Conservation (phyloP, 2,113 vertebrate species). For the Larimichthys crocea region DNA sequence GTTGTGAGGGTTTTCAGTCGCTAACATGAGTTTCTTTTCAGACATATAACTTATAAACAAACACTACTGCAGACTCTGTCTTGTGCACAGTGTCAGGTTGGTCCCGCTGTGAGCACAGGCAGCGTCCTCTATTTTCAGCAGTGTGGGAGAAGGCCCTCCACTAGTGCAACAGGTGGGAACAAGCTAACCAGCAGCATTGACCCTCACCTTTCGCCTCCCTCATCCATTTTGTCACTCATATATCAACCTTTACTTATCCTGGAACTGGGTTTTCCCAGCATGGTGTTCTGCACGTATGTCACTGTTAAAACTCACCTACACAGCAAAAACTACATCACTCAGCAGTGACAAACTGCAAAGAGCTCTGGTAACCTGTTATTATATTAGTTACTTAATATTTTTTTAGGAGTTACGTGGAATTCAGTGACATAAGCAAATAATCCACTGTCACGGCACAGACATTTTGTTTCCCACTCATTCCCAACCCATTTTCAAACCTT, state of each 20-base stretch:
- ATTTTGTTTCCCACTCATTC: not conserved
- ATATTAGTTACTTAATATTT: no score
- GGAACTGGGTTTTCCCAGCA: not conserved
- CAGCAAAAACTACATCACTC: not conserved
- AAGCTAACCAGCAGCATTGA: constrained; percentile 23
- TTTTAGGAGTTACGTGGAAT: not conserved
- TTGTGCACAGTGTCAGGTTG: constrained; percentile 6
- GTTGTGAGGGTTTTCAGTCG: not conserved
- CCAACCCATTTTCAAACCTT: not conserved
- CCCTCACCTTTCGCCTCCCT: constrained; percentile 8
- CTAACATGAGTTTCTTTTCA: not conserved
- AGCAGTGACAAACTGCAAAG: not conserved
- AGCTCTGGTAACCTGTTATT: not conserved
- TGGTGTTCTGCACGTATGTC: not conserved
- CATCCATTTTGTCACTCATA: not conserved
- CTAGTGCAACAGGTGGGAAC: constrained; percentile 65
- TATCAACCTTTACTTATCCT: not conserved
- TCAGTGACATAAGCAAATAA: not conserved
- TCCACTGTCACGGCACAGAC: not conserved
- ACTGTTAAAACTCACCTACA: not conserved
- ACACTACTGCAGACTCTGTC: not conserved
- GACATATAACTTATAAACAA: not conserved
- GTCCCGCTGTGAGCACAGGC: constrained; percentile 30
- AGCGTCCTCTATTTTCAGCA: constrained; percentile 61
- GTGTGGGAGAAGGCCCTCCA: constrained; percentile 31